Evolutionary conservation across 2,888 invertebrate genomes (phyloP).

Genomic region (Patella ulyssiponensis): DNA sequence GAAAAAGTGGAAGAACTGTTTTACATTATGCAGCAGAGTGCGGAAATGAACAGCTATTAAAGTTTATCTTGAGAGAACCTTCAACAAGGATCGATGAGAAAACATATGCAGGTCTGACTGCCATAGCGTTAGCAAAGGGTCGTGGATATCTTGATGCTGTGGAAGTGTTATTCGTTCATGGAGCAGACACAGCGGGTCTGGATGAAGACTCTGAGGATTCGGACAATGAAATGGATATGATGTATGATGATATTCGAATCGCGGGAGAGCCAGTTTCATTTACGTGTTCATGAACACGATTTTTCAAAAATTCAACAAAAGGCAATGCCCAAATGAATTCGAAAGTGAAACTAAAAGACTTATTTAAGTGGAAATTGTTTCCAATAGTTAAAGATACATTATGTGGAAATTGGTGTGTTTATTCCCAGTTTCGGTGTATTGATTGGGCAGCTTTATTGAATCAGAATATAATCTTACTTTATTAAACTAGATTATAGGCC

Average conservation of each 20-base stretch:
- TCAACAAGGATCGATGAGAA: slow-evolving; percentile 48
- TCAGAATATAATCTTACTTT: too few relatives aligned
- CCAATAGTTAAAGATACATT: too few relatives aligned
- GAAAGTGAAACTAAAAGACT: too few relatives aligned
- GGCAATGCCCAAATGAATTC: too few relatives aligned
- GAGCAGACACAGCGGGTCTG: slow-evolving; percentile 41
- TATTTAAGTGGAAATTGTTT: too few relatives aligned
- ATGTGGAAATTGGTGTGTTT: too few relatives aligned
- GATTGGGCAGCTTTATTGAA: too few relatives aligned
- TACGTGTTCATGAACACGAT: too few relatives aligned
- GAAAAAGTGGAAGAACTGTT: slow-evolving; percentile 59
- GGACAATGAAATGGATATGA: slow-evolving; percentile 38
- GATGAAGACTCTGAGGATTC: slow-evolving; percentile 28
- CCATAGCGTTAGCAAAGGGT: slow-evolving; percentile 55
- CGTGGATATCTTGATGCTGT: slow-evolving; percentile 45
- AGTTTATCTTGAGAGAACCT: slow-evolving; percentile 40
- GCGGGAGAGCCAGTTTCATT: slow-evolving; percentile 26
- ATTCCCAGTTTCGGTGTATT: too few relatives aligned
- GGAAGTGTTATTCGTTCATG: slow-evolving; percentile 38
- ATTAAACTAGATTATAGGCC: too few relatives aligned
- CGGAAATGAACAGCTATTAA: slow-evolving; percentile 45
- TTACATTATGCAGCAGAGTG: slow-evolving; percentile 63
- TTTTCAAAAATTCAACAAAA: too few relatives aligned
- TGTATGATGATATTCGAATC: slow-evolving; percentile 34
- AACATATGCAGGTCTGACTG: slow-evolving; percentile 60